phyloP scores from a whole-genome alignment of 2,888 invertebrate genomes.

The Amphipoea oculea region DNA sequence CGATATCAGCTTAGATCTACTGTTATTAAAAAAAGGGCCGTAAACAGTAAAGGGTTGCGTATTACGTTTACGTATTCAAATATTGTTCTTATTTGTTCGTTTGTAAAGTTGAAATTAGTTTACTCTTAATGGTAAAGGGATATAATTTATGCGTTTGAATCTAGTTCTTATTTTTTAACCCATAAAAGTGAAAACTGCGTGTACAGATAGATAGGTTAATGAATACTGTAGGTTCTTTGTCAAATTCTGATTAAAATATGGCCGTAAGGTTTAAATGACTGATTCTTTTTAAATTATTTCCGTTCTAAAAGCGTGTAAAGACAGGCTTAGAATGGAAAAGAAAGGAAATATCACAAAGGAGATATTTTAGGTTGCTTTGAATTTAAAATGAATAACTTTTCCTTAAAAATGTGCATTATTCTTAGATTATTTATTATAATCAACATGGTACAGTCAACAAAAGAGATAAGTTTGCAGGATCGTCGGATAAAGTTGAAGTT shows the following conservation, averaged over 20 bases:
- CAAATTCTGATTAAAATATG: conserved; percentile 61
- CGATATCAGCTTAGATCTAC: conserved; percentile 58
- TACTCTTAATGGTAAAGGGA: conserved; percentile 10
- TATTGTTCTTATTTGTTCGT: conserved; percentile 19
- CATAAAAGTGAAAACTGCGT: conserved; percentile 24
- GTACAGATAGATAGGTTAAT: conserved; percentile 34
- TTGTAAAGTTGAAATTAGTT: conserved; percentile 29
- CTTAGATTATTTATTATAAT: neutral
- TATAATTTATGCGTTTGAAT: conserved; percentile 14
- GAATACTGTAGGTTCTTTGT: conserved; percentile 50
- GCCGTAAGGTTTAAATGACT: conserved; percentile 45
- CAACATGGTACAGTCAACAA: neutral
- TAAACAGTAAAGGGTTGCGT: conserved; percentile 56
- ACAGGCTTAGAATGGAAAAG: too few species aligned
- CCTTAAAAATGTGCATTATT: neutral
- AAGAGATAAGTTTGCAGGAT: too few species aligned
- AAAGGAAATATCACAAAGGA: neutral
- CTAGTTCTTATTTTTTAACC: conserved; percentile 5
- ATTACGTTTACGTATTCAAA: conserved; percentile 11
- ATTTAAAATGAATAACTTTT: neutral
- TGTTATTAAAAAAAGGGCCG: conserved; percentile 59
- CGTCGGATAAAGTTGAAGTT: too few species aligned
- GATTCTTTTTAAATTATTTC: conserved; percentile 45
- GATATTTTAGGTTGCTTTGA: neutral
- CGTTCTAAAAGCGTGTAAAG: conserved; percentile 9